These are phyloP conservation scores for Leptatherina wallacei DNA, from an alignment of 2,797 vertebrate species.

Conservation along the genomic window DNA sequence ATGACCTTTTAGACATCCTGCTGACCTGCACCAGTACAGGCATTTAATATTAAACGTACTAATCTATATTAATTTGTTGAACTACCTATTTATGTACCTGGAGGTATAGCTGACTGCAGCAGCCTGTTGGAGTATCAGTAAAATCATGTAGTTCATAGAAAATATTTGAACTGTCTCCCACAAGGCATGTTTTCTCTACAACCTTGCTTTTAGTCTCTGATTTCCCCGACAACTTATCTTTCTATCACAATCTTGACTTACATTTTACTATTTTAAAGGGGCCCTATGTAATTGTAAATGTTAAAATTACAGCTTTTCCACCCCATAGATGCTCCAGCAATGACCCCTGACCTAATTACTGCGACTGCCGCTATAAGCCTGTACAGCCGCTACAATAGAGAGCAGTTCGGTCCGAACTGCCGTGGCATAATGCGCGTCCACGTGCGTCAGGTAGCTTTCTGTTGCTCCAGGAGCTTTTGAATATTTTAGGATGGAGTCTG, in stretches of 20 bases:
- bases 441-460: too few relatives aligned
- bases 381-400: too few relatives aligned
- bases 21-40: slow-evolving; percentile 20
- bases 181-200: slow-evolving; percentile 11
- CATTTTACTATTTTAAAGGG: slow-evolving; percentile 2
- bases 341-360: too few relatives aligned
- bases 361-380: too few relatives aligned
- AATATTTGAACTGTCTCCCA: slow-evolving; percentile 31
- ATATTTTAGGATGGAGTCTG: too few relatives aligned
- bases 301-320: too few relatives aligned
- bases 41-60: slow-evolving; percentile 18
- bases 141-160: slow-evolving; percentile 24
- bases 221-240: slow-evolving; percentile 35
- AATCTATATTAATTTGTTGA: slow-evolving; percentile 28
- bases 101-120: slow-evolving; percentile 34
- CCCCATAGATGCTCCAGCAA: too few relatives aligned
- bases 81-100: slow-evolving; percentile 22
- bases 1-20: slow-evolving; percentile 45
- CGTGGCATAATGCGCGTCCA: too few relatives aligned
- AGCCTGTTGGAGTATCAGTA: slow-evolving; percentile 33
- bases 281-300: too few relatives aligned
- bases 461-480: too few relatives aligned
- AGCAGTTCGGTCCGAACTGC: too few relatives aligned
- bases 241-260: slow-evolving; percentile 36
- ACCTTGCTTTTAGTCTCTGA: slow-evolving; percentile 41